These are phyloP conservation scores for Mastigias papua DNA, from an alignment of 30 jellyfish, hydroid and myxozoan species.

Conservation along the genomic window DNA sequence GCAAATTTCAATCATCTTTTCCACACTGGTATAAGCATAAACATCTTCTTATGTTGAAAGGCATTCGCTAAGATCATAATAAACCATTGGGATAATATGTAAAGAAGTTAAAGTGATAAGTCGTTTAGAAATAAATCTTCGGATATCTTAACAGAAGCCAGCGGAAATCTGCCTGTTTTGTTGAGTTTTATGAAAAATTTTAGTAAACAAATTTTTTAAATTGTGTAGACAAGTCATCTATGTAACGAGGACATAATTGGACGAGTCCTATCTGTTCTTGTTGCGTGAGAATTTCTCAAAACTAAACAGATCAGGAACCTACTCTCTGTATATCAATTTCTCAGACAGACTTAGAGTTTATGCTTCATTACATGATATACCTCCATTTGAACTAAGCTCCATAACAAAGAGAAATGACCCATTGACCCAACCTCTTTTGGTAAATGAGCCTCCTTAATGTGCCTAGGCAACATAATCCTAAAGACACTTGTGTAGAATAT, in stretches of 20 bases:
- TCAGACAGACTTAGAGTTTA: neutral
- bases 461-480: neutral
- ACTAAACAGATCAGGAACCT: neutral
- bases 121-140: conserved; percentile 54
- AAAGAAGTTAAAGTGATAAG: conserved; percentile 36
- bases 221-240: conserved; percentile 1
- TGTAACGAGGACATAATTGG: conserved; percentile 48
- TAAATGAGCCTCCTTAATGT: neutral
- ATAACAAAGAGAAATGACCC: neutral
- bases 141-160: conserved; percentile 68
- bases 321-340: neutral
- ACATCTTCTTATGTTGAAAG: neutral
- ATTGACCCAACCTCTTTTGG: neutral
- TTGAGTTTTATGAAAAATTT: conserved; percentile 19
- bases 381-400: neutral
- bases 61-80: neutral
- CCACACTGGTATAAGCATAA: conserved; percentile 6
- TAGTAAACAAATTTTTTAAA: conserved; percentile 33
- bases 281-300: conserved; percentile 38
- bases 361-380: neutral
- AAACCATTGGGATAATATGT: conserved; percentile 35
- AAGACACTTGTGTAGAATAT: neutral
- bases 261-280: conserved; percentile 1
- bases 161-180: conserved; percentile 63
- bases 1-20: neutral